phyloP scores from a whole-genome alignment of 2,797 vertebrate species.

The Eulemur coronatus region DNA sequence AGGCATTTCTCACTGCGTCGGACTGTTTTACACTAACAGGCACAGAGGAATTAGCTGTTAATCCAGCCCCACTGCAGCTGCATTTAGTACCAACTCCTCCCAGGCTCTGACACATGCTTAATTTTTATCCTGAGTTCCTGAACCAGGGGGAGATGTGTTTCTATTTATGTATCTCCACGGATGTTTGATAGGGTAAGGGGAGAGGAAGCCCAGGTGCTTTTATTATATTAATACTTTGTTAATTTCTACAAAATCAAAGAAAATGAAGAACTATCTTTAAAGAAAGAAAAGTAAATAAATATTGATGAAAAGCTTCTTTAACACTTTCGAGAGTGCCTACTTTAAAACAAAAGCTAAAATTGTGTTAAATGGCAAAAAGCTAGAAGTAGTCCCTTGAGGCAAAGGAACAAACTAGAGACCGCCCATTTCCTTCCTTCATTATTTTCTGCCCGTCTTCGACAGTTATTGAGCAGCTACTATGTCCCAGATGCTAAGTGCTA shows the following conservation, averaged over 20 bases:
- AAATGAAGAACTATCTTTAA: not conserved
- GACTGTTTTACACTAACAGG: not conserved
- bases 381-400: not conserved
- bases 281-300: not conserved
- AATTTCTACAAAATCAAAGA: not conserved
- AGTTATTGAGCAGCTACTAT: not conserved
- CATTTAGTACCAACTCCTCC: not conserved
- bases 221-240: not conserved
- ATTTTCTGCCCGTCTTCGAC: not conserved
- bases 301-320: not conserved
- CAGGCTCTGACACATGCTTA: not conserved
- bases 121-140: not conserved
- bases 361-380: not conserved
- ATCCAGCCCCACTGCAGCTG: not conserved
- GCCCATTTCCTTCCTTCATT: not conserved
- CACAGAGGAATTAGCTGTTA: not conserved
- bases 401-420: not conserved
- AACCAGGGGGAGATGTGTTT: not conserved
- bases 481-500: not conserved
- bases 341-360: slow-evolving; percentile 28
- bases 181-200: not conserved
- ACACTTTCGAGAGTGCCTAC: not conserved
- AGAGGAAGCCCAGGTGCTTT: not conserved
- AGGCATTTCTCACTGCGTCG: not conserved
- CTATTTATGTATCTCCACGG: not conserved